Base-by-base conservation (phyloP, 2,888 invertebrate genomes). In the Drosophila acutilabella region DNA sequence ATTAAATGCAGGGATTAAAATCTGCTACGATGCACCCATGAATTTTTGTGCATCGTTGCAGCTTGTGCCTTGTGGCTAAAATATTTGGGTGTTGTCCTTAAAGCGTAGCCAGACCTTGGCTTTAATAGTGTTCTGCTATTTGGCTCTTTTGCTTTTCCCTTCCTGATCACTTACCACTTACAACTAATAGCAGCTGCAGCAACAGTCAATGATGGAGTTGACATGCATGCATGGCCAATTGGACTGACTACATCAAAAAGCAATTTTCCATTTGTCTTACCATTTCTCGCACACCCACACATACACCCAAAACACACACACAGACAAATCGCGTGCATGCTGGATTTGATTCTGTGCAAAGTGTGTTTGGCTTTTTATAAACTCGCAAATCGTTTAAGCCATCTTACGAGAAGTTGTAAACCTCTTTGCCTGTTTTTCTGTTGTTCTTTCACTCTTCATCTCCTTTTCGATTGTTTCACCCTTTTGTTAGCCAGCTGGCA, bases 351-450 rank as follows among this genome's bases (percentile, higher is more conserved):
- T 80, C 71, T 74, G 76, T 60, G 74, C 62, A 74, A 86, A 82
- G 86, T 77, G 81, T 83, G 74, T 78, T 85, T 87, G 84, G 82
- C 82, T 86, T 88, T 85, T 75, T 77, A 86, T 88, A 88, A 85
- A 81, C 88, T 88, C 77, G 71, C 81, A 86, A 86, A 86, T 88
- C 85, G 85, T 71, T 86, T 86, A 88, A 86, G 85, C 85, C 85
- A 77, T 72, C 85, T 86, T 88, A 72, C 81, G 85, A 86, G 82
- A 88, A 81, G 71, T 77, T 85, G 84, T 84, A 87, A 85, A 82
- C 88, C 88, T 78, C 88, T 81, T 87, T 79, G 70, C 52, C 68
- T 66, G 52, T 62, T 62, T 68, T 56, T 41, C 45, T 71, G 42
- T 52, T 47, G 48, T 60, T 68, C 53, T 67, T 71, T 67, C 70